Percentiles rank a stretch among this genome's conserved stretches.
Conservation (phyloP, 1,140 invertebrate species). For the Mercenaria mercenaria region DNA sequence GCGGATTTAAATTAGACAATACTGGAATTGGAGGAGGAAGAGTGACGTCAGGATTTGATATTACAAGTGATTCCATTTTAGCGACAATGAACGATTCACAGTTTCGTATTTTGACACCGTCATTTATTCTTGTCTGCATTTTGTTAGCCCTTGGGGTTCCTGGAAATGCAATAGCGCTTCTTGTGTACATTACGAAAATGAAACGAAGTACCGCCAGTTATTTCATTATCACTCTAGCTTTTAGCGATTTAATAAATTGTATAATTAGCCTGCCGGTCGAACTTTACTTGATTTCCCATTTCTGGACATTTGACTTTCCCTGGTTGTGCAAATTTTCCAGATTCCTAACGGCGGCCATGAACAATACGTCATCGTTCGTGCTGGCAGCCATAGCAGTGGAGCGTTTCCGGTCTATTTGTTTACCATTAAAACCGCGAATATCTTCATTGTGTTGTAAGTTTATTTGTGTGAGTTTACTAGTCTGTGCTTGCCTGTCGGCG, state of each 20-base stretch:
- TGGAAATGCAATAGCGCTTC: slow-evolving; percentile 40
- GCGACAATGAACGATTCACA: slow-evolving; percentile 24
- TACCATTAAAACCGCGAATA: slow-evolving; percentile 43
- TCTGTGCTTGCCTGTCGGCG: slow-evolving; percentile 24
- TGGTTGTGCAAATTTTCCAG: slow-evolving; percentile 47
- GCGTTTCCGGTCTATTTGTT: slow-evolving; percentile 53
- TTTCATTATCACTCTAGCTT: slow-evolving; percentile 54
- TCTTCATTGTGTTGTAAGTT: slow-evolving; percentile 7
- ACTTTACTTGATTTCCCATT: slow-evolving; percentile 42
- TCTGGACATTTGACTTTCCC: slow-evolving; percentile 53
- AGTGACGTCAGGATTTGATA: neutral
- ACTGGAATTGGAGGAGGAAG: neutral
- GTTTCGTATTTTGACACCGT: slow-evolving; percentile 48
- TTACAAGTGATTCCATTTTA: slow-evolving; percentile 35
- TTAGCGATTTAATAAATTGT: slow-evolving; percentile 61
- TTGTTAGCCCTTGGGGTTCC: slow-evolving; percentile 49
- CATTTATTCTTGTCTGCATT: slow-evolving; percentile 42
- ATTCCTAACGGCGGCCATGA: slow-evolving; percentile 54
- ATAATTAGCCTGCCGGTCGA: slow-evolving; percentile 39
- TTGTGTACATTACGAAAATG: slow-evolving; percentile 61
- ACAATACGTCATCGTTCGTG: slow-evolving; percentile 52
- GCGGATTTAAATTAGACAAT: neutral
- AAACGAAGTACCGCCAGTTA: slow-evolving; percentile 58
- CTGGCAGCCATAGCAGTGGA: slow-evolving; percentile 60
- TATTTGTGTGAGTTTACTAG: slow-evolving; percentile 19